Evolutionary conservation across 2,888 invertebrate genomes (phyloP), one percentile per base, ranked within the genome.

Genomic region (Limenitis camilla): DNA sequence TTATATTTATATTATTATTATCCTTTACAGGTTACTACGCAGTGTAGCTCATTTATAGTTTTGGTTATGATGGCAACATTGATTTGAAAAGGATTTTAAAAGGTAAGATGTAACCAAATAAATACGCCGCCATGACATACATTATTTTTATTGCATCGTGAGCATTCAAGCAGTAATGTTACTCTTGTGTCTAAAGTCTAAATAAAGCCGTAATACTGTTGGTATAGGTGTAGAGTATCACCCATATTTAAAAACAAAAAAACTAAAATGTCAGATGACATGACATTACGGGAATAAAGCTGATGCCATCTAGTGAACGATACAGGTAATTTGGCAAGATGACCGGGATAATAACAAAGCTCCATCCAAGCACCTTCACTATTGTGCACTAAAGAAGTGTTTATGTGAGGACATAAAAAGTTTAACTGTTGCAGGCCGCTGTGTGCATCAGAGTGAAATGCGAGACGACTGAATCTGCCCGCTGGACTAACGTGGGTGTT

Each of bases 401-500:
- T 57, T 57, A 57, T 52, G 52, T 55, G 55, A 46, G 32, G 42
- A 42, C 39, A 42, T 53, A 56, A 56, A 57, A 54, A 55, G 49
- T 55, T 55, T 49, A 52, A 48, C 42, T 44, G 56, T 49, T 43
- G 49, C 35, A 43, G 43, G 42, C 45, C 49, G 41, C 41, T 46
- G 49, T 51, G 49, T 51, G 55, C 51, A 51, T 40, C 47, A 47
- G 45, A 41, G 45, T 52, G 49, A 55, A 49, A 49, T 52, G 53
- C 46, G 52, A 32, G 48, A 46, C 49, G 46, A 56, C 36, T 52
- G 48, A 52, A 49, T 56, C 49, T 42, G 47, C 11, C 47, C 43
- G 32, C 36, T 32, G 40, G 49, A 49, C 36, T 45, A 40, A 39
- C 53, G 43, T 30, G 35, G 29, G 31, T n/a, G 1, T 10, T 49